Evolutionary conservation across 2,888 invertebrate species (phyloP), one percentile per base, ranked within the genome.

Genomic region (Anticlea derivata): DNA sequence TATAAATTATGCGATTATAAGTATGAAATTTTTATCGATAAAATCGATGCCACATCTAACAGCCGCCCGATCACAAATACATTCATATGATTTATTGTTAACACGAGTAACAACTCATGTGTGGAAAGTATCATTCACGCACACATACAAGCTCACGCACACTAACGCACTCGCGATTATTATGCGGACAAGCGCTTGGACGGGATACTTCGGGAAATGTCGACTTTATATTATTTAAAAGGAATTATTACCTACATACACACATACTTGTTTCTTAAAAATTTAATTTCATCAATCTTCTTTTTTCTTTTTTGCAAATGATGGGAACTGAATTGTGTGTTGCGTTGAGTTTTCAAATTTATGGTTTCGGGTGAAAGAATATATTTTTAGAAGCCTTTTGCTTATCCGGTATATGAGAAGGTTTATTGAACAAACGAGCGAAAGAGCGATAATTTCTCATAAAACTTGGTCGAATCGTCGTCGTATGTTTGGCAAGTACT

Each of bases 81-180:
- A 88, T 83, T 82, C 77, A 74, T 86, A 88, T 90, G 89, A 90
- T 88, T 90, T 90, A 89, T 87, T 77, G 79, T 80, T 77, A 80
- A 87, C 87, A 85, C 82, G 81, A 71, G 66, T 75, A 71, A 81
- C 84, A 81, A 80, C 74, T 82, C 80, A 78, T 81, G 83, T 83
- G 83, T 78, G 78, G 77, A 74, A 73, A 80, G 81, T 82, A 83
- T 84, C 82, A 78, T 74, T 80, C 72, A 67, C 69, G 59, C 73
- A 63, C 77, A 61, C 80, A 77, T 75, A 76, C 76, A 11, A 46
- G 35, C 48, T 20, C 55, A 35, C 60, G 33, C 55, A 56, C 58
- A 50, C 29, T n/a, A n/a, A 45, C 41, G 44, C 45, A 40, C 38
- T 6, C 27, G 48, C 54, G 68, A 73, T 72, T 70, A 71, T 66